Evolutionary conservation across 2,888 invertebrate genomes (phyloP).

Genomic region (Tenthredo mesomela): DNA sequence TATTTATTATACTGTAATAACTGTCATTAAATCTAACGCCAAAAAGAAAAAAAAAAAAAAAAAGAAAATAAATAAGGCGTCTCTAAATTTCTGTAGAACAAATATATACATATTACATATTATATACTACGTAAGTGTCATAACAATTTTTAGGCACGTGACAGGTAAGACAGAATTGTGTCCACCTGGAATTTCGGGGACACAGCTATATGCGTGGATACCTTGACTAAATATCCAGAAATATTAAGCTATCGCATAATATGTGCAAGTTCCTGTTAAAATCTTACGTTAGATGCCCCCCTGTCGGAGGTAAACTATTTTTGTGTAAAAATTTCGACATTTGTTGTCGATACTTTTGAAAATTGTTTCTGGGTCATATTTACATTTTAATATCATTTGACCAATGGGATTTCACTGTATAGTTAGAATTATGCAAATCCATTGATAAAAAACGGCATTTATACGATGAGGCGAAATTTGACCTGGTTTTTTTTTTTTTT

Average conservation of each 20-base stretch:
- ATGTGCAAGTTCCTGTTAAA: neutral
- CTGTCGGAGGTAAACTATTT: neutral
- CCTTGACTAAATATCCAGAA: neutral
- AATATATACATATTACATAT: neutral
- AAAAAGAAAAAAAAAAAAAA: too few relatives aligned
- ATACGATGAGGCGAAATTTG: neutral
- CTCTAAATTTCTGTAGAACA: neutral
- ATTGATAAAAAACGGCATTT: neutral
- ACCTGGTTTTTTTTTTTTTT: neutral
- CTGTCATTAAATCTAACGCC: neutral
- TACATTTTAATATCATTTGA: slow-evolving; percentile 9
- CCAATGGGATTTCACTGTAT: neutral
- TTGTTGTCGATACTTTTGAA: slow-evolving; percentile 2
- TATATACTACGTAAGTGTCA: neutral
- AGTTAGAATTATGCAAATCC: neutral
- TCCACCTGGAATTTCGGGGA: slow-evolving; percentile 17
- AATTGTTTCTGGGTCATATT: slow-evolving; percentile 38
- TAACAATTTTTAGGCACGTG: slow-evolving; percentile 2
- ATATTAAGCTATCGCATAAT: slow-evolving; percentile 5
- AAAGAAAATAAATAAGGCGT: neutral
- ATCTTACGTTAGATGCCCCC: slow-evolving; percentile 17
- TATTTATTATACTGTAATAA: neutral
- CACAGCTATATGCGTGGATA: neutral
- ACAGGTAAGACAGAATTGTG: slow-evolving; percentile 7
- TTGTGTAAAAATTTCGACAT: slow-evolving; percentile 19